Conservation (phyloP, 2,797 vertebrate genomes). For the Tinamus major region DNA sequence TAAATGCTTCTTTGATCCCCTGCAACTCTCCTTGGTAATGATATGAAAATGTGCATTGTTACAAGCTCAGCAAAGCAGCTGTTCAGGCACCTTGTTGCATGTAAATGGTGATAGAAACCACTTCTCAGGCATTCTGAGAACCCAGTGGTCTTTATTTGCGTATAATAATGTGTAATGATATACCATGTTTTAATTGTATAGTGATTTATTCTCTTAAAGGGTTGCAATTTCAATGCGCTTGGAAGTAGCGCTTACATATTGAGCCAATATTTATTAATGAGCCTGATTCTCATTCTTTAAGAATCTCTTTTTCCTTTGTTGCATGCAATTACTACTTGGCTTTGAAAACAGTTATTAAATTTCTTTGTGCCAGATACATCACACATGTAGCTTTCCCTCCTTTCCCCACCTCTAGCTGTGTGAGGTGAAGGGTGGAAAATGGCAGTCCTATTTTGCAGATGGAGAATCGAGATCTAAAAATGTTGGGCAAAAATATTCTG, state of each 20-base stretch:
- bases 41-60: not conserved
- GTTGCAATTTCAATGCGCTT: not conserved
- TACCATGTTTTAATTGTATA: not conserved
- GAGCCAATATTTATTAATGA: not conserved
- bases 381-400: not conserved
- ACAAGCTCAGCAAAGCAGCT: not conserved
- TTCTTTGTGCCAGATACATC: not conserved
- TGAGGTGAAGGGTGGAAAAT: not conserved
- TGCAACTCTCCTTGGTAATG: not conserved
- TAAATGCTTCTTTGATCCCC: not conserved
- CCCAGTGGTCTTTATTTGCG: not conserved
- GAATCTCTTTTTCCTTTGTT: not conserved
- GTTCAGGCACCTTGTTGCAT: not conserved
- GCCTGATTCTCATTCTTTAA: not conserved
- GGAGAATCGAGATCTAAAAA: not conserved
- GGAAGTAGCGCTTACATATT: not conserved
- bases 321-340: not conserved
- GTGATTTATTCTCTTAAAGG: not conserved
- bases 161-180: not conserved
- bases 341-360: conserved; percentile 3
- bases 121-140: not conserved
- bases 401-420: not conserved
- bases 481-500: not conserved
- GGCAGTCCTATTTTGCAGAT: not conserved
- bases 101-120: not conserved